These are phyloP conservation scores for Brachypalpus laphriformis DNA, from an alignment of 2,888 invertebrate genomes.

Conservation along the genomic window DNA sequence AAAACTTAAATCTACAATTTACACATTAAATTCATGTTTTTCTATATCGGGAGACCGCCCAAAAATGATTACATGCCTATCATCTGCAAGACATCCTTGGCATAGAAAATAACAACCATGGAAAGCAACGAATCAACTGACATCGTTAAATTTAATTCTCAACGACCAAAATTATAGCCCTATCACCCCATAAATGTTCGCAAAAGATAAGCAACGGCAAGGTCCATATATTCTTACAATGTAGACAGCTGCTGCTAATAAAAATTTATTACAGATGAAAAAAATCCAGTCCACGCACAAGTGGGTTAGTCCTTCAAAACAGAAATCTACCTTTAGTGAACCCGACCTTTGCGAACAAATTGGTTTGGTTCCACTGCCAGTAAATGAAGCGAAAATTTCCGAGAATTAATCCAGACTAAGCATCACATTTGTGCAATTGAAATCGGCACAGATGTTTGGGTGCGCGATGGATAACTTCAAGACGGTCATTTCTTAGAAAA, in stretches of 20 bases:
- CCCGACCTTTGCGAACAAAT: not conserved
- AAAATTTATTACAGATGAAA: not conserved
- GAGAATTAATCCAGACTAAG: not conserved
- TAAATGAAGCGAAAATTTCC: not conserved
- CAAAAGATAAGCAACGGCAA: not conserved
- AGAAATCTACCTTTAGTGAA: not conserved
- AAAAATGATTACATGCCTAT: not conserved
- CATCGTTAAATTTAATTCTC: constrained; percentile 34
- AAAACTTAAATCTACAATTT: too few species aligned
- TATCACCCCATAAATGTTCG: constrained; percentile 14
- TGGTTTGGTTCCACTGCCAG: not conserved
- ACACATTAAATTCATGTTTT: not conserved
- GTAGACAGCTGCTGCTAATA: constrained; percentile 14
- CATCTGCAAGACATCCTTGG: not conserved
- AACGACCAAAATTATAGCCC: constrained; percentile 1
- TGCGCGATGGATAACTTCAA: not conserved
- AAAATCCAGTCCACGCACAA: not conserved
- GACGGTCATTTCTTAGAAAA: not conserved
- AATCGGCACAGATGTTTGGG: not conserved
- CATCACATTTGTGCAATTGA: not conserved
- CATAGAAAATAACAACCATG: not conserved
- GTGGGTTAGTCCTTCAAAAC: not conserved
- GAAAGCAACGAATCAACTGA: not conserved
- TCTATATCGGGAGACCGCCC: not conserved
- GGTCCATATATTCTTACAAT: not conserved